phyloP scores from a whole-genome alignment of 2,797 vertebrate genomes.

The Labroides dimidiatus region DNA sequence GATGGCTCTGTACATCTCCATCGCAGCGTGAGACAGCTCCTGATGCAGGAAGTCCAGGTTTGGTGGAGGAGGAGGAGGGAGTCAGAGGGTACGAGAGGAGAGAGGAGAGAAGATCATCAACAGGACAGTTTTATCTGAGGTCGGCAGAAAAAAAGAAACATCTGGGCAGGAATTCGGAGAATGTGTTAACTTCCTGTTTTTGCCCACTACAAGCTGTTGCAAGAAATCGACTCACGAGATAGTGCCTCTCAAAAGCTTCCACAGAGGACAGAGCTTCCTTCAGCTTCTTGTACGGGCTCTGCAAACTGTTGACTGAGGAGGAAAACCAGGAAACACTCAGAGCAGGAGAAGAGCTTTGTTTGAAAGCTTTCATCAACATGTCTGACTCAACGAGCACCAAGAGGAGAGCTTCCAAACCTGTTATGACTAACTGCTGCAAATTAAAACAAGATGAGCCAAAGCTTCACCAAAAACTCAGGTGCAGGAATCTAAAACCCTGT shows the following conservation, averaged over 20 bases:
- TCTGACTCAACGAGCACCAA: no score
- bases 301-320: constrained; percentile 89
- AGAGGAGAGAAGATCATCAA: constrained; percentile 13
- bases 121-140: neutral
- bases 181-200: constrained; percentile 13
- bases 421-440: no score
- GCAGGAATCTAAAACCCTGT: no score
- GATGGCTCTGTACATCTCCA: constrained; percentile 96
- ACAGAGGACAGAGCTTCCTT: constrained; percentile 97
- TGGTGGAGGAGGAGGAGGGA: neutral
- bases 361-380: neutral
- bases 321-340: constrained; percentile 34
- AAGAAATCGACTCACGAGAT: constrained; percentile 87
- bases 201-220: neutral
- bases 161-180: constrained; percentile 11
- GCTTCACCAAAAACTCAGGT: no score
- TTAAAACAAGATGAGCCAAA: no score
- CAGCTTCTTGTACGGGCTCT: constrained; percentile 98
- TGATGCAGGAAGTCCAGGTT: no score
- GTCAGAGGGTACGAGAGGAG: no score
- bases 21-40: constrained; percentile 95
- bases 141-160: constrained; percentile 37
- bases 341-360: neutral
- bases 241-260: constrained; percentile 97
- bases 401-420: no score